Evolutionary conservation across 2,113 vertebrate species (phyloP).

Genomic region (Gobius niger): DNA sequence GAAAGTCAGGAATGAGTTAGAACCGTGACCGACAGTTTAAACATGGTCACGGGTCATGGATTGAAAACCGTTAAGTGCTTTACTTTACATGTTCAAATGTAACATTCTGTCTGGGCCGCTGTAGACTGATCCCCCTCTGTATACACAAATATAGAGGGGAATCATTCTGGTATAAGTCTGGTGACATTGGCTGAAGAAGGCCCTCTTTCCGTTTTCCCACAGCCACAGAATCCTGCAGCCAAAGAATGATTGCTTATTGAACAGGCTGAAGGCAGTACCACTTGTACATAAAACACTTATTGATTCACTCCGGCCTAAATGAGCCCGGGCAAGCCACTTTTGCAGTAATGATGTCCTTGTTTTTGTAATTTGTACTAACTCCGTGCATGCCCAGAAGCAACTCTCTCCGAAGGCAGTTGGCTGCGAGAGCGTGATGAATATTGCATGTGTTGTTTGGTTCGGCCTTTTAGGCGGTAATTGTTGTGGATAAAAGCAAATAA

Average conservation of each 20-base stretch:
- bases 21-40: no score
- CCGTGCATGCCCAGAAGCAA: constrained; percentile 16
- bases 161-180: no score
- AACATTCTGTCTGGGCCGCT: no score
- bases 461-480: constrained; percentile 43
- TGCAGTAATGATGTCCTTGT: constrained; percentile 31
- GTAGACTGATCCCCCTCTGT: no score
- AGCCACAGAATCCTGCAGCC: background rate
- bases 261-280: constrained; percentile 8
- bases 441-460: constrained; percentile 47
- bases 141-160: no score
- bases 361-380: constrained; percentile 27
- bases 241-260: constrained; percentile 17
- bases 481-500: constrained; percentile 32
- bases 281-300: constrained; percentile 17
- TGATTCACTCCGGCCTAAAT: constrained; percentile 24
- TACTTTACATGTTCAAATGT: no score
- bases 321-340: constrained; percentile 12
- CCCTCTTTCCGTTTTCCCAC: constrained; percentile 6
- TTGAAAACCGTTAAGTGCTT: no score
- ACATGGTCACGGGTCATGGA: no score
- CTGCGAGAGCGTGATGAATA: constrained; percentile 47
- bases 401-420: constrained; percentile 21
- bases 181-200: background rate
- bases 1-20: no score